Evolutionary conservation across 2,113 vertebrate genomes (phyloP), one percentile per base, ranked within the genome.

Genomic region (Ranitomeya imitator): DNA sequence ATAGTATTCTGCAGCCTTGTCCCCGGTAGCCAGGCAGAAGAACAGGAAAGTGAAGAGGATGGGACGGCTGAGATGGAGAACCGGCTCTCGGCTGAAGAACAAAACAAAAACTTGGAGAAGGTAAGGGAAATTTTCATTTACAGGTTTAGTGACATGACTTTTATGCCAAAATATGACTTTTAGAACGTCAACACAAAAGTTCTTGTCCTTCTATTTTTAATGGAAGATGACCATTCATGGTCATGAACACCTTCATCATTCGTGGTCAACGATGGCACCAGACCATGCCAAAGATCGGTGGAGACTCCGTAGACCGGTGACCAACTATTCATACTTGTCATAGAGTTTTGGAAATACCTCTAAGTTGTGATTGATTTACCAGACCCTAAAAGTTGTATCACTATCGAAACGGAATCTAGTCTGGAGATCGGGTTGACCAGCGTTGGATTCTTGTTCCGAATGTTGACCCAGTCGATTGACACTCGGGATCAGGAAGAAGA

Each of bases 1-100:
- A 31, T 67, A 61, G 23, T 84, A 18, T 85, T 89, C 23, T 77
- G 69, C 45, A 79, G 61, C 52, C 82, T 79, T n/a, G 6, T 79
- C 61, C 60, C 59, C 74, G 69, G 16, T 11, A 37, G 73, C 51
- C 82, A 55, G 26, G 18, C 80, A 16, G 45, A 77, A 12, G 52
- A 23, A 37, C 16, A 84, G 18, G 51, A 77, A 37, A 55, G 8
- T 6, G 16, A 16, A 12, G 61, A 79, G 51, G n/a, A 76, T 31
- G 74, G 54, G 37, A 37, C 37, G 7, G 79, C 61, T 63, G 79
- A 37, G 26, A 51, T 23, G 61, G 79, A 61, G 37, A 45, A 73
- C 67, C 12, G 19, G 7, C 10, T 73, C 59, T 80, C 54, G 37
- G 59, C 45, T 55, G 87, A 89, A 21, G 82, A 63, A 37, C 19